Evolutionary conservation across 2,888 invertebrate genomes (phyloP).

Genomic region (Athalia cordata): DNA sequence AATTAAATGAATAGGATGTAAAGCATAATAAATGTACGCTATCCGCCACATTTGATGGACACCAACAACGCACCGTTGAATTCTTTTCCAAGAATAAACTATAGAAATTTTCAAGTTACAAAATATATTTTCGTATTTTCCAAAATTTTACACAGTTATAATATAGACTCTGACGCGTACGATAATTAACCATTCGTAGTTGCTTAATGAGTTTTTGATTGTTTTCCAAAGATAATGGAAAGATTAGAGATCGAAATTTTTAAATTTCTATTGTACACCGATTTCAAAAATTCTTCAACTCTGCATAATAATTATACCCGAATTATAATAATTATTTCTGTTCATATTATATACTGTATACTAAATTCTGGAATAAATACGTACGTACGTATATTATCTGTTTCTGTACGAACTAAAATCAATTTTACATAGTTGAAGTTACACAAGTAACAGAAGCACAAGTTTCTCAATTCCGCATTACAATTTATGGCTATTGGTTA

Average conservation of each 20-base stretch:
- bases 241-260: slow-evolving; percentile 26
- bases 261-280: not conserved
- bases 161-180: not conserved
- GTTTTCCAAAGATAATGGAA: slow-evolving; percentile 24
- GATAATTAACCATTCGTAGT: slow-evolving; percentile 16
- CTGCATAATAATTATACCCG: too few relatives aligned
- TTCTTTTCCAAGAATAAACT: slow-evolving; percentile 25
- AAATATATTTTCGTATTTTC: slow-evolving; percentile 45
- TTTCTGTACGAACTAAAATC: slow-evolving; percentile 12
- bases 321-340: too few relatives aligned
- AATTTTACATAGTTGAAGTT: slow-evolving; percentile 5
- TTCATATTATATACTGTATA: too few relatives aligned
- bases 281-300: too few relatives aligned
- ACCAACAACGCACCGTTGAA: not conserved
- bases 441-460: not conserved
- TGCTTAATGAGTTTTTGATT: slow-evolving; percentile 34
- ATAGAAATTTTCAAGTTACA: slow-evolving; percentile 33
- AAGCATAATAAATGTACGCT: not conserved
- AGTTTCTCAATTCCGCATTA: slow-evolving; percentile 35
- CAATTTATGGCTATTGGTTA: slow-evolving; percentile 24
- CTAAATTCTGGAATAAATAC: not conserved
- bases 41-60: slow-evolving; percentile 12
- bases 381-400: not conserved
- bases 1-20: not conserved
- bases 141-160: not conserved